These are phyloP conservation scores for Hartigia nigra DNA, from an alignment of 2,888 invertebrate species.

Conservation along the genomic window DNA sequence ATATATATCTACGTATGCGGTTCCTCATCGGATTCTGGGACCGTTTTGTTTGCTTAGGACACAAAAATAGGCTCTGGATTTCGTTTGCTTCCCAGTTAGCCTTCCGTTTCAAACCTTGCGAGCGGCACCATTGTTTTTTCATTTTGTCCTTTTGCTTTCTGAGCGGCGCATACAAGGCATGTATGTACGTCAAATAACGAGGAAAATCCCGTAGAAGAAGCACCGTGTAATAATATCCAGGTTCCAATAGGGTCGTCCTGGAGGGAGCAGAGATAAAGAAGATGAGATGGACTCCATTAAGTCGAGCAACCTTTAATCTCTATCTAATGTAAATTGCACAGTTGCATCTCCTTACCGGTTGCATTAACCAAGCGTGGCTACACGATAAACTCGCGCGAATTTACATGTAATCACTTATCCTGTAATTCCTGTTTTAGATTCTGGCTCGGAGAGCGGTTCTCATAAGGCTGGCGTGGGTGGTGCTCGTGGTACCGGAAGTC, in stretches of 20 bases:
- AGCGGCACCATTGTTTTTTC: neutral
- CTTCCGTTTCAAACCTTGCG: conserved; percentile 31
- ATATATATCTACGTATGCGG: neutral
- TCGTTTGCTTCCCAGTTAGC: conserved; percentile 47
- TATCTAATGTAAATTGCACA: no score
- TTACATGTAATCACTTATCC: neutral
- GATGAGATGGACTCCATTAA: neutral
- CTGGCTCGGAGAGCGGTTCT: conserved; percentile 91
- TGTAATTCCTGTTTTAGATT: conserved; percentile 71
- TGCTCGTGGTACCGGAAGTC: conserved; percentile 69
- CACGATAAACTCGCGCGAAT: neutral
- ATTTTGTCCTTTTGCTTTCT: neutral
- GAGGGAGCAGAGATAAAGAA: neutral
- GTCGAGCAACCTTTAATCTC: neutral
- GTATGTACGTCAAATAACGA: neutral
- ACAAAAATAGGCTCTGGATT: conserved; percentile 56
- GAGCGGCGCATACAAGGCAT: neutral
- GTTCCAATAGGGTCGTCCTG: neutral
- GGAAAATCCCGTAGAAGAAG: neutral
- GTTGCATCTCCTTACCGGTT: neutral
- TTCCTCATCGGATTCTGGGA: neutral
- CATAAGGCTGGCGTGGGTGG: conserved; percentile 79
- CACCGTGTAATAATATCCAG: neutral
- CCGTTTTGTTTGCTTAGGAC: conserved; percentile 56
- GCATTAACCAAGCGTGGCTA: neutral